Evolutionary conservation across 2,888 invertebrate species (phyloP), one percentile per base, ranked within the genome.

Genomic region (Dasypolia templi): DNA sequence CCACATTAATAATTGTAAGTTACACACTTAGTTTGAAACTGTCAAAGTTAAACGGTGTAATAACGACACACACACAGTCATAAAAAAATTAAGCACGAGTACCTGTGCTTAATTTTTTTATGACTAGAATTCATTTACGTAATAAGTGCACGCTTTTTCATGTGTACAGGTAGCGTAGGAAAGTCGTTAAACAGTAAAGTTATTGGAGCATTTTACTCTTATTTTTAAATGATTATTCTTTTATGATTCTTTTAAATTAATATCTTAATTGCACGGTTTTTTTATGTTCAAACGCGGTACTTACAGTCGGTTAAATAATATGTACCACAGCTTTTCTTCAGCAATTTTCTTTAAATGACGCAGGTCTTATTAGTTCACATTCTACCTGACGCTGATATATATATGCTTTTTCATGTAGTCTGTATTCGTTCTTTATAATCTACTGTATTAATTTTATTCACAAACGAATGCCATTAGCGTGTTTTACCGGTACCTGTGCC

Each of bases 381-480:
- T 65, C 19, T 44, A 9, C 26, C 42, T 0, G 46, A 46, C 12
- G 22, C 42, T 80, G 35, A 80, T 61, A 12, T 22, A 29, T 58
- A 42, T 19, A 63, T 11, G 29, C 44, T 53, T 67, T 44, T 49
- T 53, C 14, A 11, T 49, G 26, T 42, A 68, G 11, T 26, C 19
- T 22, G 29, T 51, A 62, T 55, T 61, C 29, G 49, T 67, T 63
- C n/a, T 49, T 71, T 65, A 26, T 22, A 66, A 58, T 59, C 19
- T 67, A 73, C 32, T 51, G 56, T 49, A 83, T 61, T 58, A 79
- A 67, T 73, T 29, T 46, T 72, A 74, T 83, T 80, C 71, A 68
- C 42, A 59, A 82, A 72, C 68, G 51, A 78, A 76, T 71, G 29
- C 78, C 74, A 78, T 75, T 76, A 78, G 67, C 67, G 71, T 78